Base-by-base conservation (phyloP, 1,140 invertebrate genomes). In the Thaumetopoea pityocampa region DNA sequence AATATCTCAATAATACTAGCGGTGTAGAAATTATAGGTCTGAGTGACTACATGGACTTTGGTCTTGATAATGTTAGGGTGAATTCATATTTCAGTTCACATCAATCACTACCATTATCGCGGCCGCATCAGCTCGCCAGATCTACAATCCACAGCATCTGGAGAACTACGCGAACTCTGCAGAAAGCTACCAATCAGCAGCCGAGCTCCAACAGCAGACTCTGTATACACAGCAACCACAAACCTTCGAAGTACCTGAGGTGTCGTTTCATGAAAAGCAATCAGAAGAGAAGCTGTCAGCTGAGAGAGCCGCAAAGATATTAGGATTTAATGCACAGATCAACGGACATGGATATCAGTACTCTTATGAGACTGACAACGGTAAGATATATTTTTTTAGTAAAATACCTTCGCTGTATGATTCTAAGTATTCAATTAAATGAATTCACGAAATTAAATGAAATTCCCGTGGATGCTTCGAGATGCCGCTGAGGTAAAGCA, bases 311-410 rank as follows among this genome's bases (percentile, higher is more conserved):
- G 71, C 73, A 0, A 79, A 55, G 33, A 79, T 80, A 5, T 17
- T 79, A 4, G 57, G 49, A 7, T 67, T 62, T 15, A 46, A 69
- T 2, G 52, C 42, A 0, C 64, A 80, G 17, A 67, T 58, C 3
- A 42, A 72, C 17, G 67, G 53, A 4, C 67, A 79, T 10, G 53
- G 36, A 11, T 83, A 80, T 18, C 53, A 71, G 2, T 83, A 80
- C 28, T 46, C 56, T n/a, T 83, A 60, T 61, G 69, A 79, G 34
- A 77, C 76, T 35, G 79, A 83, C 34, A 82, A 82, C 41, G 78
- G 78, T 79, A 16, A 67, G 56, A 19, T 24, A 1, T 28, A 15
- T 10, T 8, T 33, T 16, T 11, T 37, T 5, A n/a, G n/a, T n/a
- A n/a, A n/a, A n/a, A n/a, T n/a, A n/a, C n/a, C n/a, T n/a, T n/a